Evolutionary conservation across 2,888 invertebrate species (phyloP).

Genomic region (Heliconius cydno): DNA sequence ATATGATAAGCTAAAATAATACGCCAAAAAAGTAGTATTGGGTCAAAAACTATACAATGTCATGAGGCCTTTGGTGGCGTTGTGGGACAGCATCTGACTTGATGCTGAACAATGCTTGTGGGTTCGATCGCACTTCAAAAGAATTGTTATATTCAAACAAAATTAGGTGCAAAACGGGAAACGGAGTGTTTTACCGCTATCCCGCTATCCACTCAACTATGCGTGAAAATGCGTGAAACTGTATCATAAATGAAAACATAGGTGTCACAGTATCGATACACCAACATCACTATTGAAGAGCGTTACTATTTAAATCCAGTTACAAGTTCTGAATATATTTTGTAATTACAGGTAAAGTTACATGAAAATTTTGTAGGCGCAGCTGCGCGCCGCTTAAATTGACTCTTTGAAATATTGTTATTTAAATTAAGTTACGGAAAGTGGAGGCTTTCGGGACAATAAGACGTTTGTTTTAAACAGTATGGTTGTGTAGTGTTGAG

Average conservation of each 20-base stretch:
- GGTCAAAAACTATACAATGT: no score
- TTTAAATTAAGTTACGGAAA: constrained; percentile 53
- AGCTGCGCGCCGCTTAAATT: constrained; percentile 67
- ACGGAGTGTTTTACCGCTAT: no score
- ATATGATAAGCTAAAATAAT: no score
- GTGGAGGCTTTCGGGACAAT: constrained; percentile 33
- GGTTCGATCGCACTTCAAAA: no score
- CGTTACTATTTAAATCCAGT: constrained; percentile 83
- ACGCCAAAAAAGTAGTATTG: no score
- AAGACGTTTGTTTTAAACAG: constrained; percentile 36
- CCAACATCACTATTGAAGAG: constrained; percentile 53
- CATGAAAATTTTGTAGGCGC: constrained; percentile 75
- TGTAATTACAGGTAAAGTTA: constrained; percentile 80
- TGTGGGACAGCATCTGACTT: no score
- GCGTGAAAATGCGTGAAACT: background rate
- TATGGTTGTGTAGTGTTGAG: background rate
- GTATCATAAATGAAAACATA: background rate
- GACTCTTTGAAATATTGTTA: constrained; percentile 65
- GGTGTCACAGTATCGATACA: constrained; percentile 32
- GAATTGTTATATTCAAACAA: no score
- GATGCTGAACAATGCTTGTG: no score
- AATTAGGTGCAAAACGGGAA: no score
- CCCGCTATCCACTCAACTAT: no score
- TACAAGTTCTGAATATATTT: constrained; percentile 83
- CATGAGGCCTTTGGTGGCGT: no score